Conservation (phyloP, 2,797 vertebrate genomes). For the Sebastiscus albofasciatus region DNA sequence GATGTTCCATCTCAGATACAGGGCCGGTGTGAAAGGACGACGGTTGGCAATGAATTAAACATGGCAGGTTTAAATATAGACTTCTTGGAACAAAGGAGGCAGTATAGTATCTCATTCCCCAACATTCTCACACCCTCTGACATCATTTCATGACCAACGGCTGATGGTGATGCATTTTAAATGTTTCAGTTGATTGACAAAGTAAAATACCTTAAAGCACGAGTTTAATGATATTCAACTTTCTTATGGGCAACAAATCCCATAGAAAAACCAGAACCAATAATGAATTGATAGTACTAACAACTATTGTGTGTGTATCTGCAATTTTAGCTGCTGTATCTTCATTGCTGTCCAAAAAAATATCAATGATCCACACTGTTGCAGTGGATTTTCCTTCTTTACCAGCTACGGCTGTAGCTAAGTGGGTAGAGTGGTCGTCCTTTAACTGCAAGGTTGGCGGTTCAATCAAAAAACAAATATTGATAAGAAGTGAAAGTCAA, state of each 20-base stretch:
- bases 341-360: not conserved
- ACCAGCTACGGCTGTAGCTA: not conserved
- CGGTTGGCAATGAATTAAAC: constrained; percentile 62
- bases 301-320: not conserved
- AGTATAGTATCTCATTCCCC: constrained; percentile 28
- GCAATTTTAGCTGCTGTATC: not conserved
- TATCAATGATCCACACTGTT: not conserved
- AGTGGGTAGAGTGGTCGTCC: not conserved
- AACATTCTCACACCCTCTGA: constrained; percentile 25
- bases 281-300: not conserved
- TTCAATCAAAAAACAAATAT: not conserved
- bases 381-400: not conserved
- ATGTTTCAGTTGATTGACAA: not conserved
- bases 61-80: constrained; percentile 65
- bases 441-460: not conserved
- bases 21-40: constrained; percentile 33
- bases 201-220: not conserved
- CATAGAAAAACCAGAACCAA: not conserved
- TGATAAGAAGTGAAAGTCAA: not conserved
- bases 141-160: constrained; percentile 15
- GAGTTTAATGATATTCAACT: not conserved
- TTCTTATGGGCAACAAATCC: not conserved
- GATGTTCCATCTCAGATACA: constrained; percentile 35
- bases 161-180: not conserved
- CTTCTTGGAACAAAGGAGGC: constrained; percentile 34